Evolutionary conservation across 2,797 vertebrate genomes (phyloP).

Genomic region (Merluccius polli): DNA sequence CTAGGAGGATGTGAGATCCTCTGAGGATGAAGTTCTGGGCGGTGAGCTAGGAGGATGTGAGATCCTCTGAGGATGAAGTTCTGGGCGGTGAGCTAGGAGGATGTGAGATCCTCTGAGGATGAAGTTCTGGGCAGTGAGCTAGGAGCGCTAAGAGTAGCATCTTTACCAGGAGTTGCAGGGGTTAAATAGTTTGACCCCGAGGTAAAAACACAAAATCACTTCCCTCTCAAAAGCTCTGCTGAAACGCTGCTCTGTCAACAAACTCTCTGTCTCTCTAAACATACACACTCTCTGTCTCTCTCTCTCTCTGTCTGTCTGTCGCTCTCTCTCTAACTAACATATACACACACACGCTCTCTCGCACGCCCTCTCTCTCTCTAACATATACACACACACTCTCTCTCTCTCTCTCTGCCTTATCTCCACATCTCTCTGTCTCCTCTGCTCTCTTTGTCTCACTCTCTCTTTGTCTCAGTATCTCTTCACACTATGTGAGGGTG

Average conservation of each 20-base stretch:
- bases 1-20: too few relatives aligned
- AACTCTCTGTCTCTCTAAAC: neutral
- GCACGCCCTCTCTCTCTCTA: too few relatives aligned
- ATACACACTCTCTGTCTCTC: neutral
- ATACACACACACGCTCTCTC: neutral
- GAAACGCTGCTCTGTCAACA: neutral
- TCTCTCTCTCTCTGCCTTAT: neutral
- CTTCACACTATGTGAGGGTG: too few relatives aligned
- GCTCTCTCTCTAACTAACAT: too few relatives aligned
- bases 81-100: too few relatives aligned
- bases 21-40: too few relatives aligned
- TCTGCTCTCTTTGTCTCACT: too few relatives aligned
- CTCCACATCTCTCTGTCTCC: neutral
- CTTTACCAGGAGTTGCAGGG: neutral
- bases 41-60: too few relatives aligned
- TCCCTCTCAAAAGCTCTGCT: neutral
- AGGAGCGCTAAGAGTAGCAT: neutral
- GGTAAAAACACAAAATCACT: neutral
- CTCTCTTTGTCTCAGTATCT: neutral
- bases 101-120: too few relatives aligned
- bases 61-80: too few relatives aligned
- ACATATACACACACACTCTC: too few relatives aligned
- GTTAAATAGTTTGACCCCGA: neutral
- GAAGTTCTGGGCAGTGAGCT: too few relatives aligned
- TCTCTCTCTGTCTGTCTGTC: neutral